Base-by-base conservation (phyloP, 1,140 invertebrate species). In the Drosophila tani region DNA sequence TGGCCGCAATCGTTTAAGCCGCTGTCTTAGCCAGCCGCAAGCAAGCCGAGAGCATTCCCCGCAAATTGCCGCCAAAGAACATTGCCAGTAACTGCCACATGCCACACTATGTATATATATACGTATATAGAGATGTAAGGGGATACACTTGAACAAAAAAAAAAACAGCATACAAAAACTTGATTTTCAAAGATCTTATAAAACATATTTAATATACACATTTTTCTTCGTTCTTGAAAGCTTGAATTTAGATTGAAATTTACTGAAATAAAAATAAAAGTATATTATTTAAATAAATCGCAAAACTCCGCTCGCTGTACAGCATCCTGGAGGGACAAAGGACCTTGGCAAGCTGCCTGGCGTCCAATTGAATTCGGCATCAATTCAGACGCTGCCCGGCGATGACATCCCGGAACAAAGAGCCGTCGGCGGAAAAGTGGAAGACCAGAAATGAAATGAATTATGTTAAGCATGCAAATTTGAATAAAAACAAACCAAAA, bases 391-490 rank as follows among this genome's bases (percentile, higher is more conserved):
- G 24, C 53, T n/a, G 43, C 41, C 65, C 64, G 67, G 47, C 64
- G 49, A 46, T 70, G 67, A 70, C 63, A 68, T 45, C 49, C 64
- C 64, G 35, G 35, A 55, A 68, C 49, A 68, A 70, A 45, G 47
- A 24, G 64, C 17, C 41, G 29, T 15, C 41, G 45, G 5, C n/a
- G 17, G 40, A 27, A 46, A 41, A 43, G 41, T 41, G 40, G 24
- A 43, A 55, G 45, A 75, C 63, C 63, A 60, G 27, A 55, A 68
- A 68, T 69, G 35, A 77, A 77, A 77, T 77, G 63, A 77, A 77
- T 77, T 77, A 77, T 77, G 74, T 77, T 77, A 77, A 68, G 74
- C 74, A 68, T 68, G 55, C 49, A 77, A 77, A 77, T 77, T 76
- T 76, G 32, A 53, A 56, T 53, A 55, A 57, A 38, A 74, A 74